Evolutionary conservation across 2,113 vertebrate genomes (phyloP).

Genomic region (Eurypyga helias): DNA sequence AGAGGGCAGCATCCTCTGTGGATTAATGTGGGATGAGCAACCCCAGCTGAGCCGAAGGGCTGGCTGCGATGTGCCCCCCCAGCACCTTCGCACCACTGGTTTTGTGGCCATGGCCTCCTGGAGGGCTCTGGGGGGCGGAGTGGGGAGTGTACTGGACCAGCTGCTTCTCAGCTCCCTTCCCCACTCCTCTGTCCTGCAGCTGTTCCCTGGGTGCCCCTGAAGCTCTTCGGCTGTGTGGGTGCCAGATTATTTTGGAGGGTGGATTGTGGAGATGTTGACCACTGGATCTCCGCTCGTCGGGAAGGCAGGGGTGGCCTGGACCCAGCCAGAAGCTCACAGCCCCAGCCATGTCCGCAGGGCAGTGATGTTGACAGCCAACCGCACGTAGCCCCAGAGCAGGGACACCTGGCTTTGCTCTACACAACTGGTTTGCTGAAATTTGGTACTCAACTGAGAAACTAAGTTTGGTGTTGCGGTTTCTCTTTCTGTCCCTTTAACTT

Average conservation of each 20-base stretch:
- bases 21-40: not conserved
- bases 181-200: not conserved
- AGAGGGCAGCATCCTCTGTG: slow-evolving; percentile 54
- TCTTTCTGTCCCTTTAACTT: not conserved
- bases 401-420: not conserved
- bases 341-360: not conserved
- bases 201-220: not conserved
- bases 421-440: not conserved
- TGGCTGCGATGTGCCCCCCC: not conserved
- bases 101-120: not conserved
- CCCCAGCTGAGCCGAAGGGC: not conserved
- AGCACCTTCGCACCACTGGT: not conserved
- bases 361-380: not conserved
- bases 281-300: not conserved
- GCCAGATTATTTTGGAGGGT: fast-evolving
- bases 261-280: not conserved
- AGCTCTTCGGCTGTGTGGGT: not conserved
- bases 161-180: not conserved
- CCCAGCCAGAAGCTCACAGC: not conserved
- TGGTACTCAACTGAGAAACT: not conserved
- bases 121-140: not conserved
- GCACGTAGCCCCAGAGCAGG: fast-evolving
- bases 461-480: not conserved
- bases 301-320: not conserved
- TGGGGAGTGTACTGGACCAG: not conserved